Conservation (phyloP, 1,140 invertebrate genomes). For the Apis dorsata region DNA sequence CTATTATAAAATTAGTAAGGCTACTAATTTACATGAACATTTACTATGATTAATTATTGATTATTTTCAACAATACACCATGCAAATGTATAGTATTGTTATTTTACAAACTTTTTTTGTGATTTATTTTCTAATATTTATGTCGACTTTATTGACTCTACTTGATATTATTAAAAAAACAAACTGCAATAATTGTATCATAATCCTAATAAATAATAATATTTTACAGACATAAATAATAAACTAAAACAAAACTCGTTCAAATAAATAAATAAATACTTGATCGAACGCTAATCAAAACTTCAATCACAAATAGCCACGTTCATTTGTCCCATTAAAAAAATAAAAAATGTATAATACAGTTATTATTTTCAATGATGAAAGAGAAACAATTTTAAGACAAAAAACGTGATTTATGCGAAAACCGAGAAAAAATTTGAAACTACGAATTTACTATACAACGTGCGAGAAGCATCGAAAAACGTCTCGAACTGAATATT, state of each 20-base stretch:
- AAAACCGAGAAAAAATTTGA: conserved; percentile 15
- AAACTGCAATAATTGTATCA: conserved; percentile 6
- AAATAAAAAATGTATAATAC: background rate
- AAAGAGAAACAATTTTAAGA: background rate
- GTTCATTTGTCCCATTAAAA: conserved; percentile 10
- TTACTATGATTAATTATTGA: conserved; percentile 53
- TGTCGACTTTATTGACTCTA: background rate
- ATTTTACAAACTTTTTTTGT: conserved; percentile 37
- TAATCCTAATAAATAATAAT: background rate
- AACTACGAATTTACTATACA: conserved; percentile 16
- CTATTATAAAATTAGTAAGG: conserved; percentile 50
- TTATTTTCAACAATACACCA: conserved; percentile 55
- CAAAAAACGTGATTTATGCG: conserved; percentile 41
- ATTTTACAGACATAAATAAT: background rate
- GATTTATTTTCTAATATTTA: background rate
- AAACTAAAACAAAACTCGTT: background rate
- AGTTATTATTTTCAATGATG: background rate
- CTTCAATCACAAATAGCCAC: conserved; percentile 25
- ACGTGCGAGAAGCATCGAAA: conserved; percentile 58
- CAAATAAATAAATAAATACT: background rate
- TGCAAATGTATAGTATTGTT: conserved; percentile 54
- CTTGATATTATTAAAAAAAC: conserved; percentile 11
- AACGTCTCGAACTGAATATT: conserved; percentile 64
- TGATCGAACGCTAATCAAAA: conserved; percentile 5
- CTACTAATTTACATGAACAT: conserved; percentile 19